Evolutionary conservation across 2,797 vertebrate species (phyloP), one percentile per base, ranked within the genome.

Genomic region (Chloroceryle amazona): DNA sequence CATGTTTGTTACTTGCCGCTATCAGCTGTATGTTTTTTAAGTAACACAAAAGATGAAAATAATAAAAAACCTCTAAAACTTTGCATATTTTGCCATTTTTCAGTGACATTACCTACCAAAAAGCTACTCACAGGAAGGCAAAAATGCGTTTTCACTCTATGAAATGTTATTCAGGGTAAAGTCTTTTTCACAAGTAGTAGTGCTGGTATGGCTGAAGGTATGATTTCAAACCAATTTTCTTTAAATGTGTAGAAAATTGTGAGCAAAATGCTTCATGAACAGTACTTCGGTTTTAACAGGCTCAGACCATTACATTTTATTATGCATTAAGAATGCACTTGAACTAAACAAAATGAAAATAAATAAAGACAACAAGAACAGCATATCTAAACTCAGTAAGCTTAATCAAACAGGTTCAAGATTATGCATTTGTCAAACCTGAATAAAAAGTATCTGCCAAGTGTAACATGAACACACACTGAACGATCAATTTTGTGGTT

Each of bases 241-340:
- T 85, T 74, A 92, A 61, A 91, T 42, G 26, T n/a, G 35, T 49
- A 76, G 57, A 85, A 90, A 92, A 90, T 31, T 58, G 18, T 58
- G 41, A 84, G n/a, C 6, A 5, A 86, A 91, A 91, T 93, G 57
- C 26, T 88, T 82, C 57, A 73, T 4, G 54, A 88, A 81, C 61
- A 79, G 29, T 71, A 65, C 60, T 90, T 92, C 35, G 35, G 63
- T 63, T 93, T 95, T 95, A 91, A 88, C 42, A 58, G 57, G 63
- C 76, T 95, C 39, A 55, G 78, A 82, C 52, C 18, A 52, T 73
- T 74, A 11, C 22, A 82, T 92, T 79, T 94, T 90, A 93, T 70
- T 89, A 78, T 0, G 0, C 49, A 67, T 47, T 94, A 81, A 29
- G n/a, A 92, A 92, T 0, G 5, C 29, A 28, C 28, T 80, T 71